phyloP scores from a whole-genome alignment of 2,797 vertebrate species.

The Furcifer pardalis region DNA sequence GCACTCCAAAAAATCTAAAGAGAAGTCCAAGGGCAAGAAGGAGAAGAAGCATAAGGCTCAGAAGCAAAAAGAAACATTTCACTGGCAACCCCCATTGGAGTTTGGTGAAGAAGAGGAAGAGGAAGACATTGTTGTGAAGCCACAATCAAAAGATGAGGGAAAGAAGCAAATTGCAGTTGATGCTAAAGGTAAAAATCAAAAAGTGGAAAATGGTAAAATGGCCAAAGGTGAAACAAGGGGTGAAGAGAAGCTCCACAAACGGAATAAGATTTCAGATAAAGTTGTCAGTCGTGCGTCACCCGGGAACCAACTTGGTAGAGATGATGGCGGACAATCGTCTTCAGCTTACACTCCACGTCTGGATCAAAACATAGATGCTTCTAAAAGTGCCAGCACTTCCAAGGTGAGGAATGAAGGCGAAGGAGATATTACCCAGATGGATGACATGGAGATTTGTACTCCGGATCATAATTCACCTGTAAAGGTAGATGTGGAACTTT shows the following conservation, averaged over 20 bases:
- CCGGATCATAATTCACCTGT: slow-evolving; percentile 80
- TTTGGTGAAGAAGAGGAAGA: slow-evolving; percentile 89
- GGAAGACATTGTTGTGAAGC: slow-evolving; percentile 69
- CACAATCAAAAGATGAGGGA: slow-evolving; percentile 49
- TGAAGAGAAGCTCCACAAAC: slow-evolving; percentile 56
- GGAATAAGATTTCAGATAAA: slow-evolving; percentile 40
- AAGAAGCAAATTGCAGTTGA: slow-evolving; percentile 58
- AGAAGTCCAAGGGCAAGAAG: slow-evolving; percentile 85
- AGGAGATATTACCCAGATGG: slow-evolving; percentile 74
- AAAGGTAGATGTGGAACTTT: slow-evolving; percentile 66
- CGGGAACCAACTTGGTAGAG: slow-evolving; percentile 55
- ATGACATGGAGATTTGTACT: slow-evolving; percentile 92
- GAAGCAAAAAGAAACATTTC: slow-evolving; percentile 90
- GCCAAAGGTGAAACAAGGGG: slow-evolving; percentile 52
- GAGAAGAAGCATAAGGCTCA: slow-evolving; percentile 87
- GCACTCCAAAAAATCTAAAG: slow-evolving; percentile 77
- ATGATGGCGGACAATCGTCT: slow-evolving; percentile 44
- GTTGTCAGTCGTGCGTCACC: slow-evolving; percentile 45
- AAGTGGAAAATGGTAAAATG: slow-evolving; percentile 55
- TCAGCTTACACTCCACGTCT: slow-evolving; percentile 53
- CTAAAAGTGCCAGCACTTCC: slow-evolving; percentile 51
- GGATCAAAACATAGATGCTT: slow-evolving; percentile 58
- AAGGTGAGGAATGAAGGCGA: slow-evolving; percentile 47
- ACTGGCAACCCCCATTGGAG: slow-evolving; percentile 96
- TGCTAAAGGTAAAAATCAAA: slow-evolving; percentile 48